phyloP scores from a whole-genome alignment of 30 jellyfish, hydroid and myxozoan species.

The Hydractinia echinata region DNA sequence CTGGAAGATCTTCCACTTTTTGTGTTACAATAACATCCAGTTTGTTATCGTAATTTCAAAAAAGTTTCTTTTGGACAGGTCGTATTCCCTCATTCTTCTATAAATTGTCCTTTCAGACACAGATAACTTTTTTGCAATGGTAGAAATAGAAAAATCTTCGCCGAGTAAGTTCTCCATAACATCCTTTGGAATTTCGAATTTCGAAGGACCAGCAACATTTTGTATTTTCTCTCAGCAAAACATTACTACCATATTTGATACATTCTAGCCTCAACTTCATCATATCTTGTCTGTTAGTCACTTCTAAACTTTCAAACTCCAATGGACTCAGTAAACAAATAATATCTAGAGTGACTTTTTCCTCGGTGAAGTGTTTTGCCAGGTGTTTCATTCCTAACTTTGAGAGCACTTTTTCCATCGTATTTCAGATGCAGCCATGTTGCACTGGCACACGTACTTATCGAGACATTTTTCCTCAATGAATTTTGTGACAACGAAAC shows the following conservation, averaged over 20 bases:
- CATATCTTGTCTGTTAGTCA: background rate
- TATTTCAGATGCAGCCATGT: too few relatives aligned
- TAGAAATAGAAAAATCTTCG: background rate
- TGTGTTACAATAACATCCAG: background rate
- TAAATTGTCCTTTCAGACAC: background rate
- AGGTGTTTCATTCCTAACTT: too few relatives aligned
- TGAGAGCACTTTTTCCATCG: too few relatives aligned
- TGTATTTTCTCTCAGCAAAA: background rate
- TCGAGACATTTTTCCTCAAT: too few relatives aligned
- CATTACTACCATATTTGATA: background rate
- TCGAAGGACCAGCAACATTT: conserved; percentile 13
- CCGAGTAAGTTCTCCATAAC: background rate
- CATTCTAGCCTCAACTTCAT: background rate
- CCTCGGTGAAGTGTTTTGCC: background rate
- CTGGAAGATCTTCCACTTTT: background rate
- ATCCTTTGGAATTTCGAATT: background rate
- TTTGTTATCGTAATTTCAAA: background rate
- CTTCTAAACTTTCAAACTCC: background rate
- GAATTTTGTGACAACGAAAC: too few relatives aligned
- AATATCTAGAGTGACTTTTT: background rate
- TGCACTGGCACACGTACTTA: too few relatives aligned
- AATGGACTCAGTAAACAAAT: background rate
- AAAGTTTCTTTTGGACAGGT: background rate
- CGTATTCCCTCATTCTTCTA: background rate
- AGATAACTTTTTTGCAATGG: background rate